phyloP scores from a whole-genome alignment of 1,140 invertebrate genomes.

The Trachymyrmex septentrionalis region DNA sequence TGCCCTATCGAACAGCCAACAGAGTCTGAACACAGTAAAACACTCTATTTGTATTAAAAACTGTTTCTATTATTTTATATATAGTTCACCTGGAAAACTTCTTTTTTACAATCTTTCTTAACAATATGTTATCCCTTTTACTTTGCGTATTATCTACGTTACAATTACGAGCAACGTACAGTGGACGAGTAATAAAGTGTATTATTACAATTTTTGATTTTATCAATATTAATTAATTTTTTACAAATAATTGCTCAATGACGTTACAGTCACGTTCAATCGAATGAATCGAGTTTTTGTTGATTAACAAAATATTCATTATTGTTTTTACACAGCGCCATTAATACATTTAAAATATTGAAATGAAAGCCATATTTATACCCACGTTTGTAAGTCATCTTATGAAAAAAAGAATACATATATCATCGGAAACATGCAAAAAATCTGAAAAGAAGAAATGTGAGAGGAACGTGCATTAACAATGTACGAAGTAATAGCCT shows the following conservation, averaged over 20 bases:
- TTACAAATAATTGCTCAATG: neutral
- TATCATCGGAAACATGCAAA: neutral
- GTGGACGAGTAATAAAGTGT: neutral
- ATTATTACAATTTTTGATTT: neutral
- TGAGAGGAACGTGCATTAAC: slow-evolving; percentile 6
- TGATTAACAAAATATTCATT: neutral
- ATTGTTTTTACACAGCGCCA: neutral
- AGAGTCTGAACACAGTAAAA: neutral
- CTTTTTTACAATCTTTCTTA: neutral
- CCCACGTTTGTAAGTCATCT: neutral
- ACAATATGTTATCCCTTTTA: neutral
- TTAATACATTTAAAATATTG: neutral
- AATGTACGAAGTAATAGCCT: slow-evolving; percentile 7
- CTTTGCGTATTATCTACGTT: neutral
- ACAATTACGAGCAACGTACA: neutral
- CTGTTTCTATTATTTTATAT: neutral
- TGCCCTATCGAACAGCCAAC: slow-evolving; percentile 15
- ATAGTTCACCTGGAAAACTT: neutral
- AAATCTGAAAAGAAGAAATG: neutral
- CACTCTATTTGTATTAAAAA: slow-evolving; percentile 13
- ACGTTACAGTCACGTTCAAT: slow-evolving; percentile 3
- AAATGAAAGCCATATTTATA: neutral
- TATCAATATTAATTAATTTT: neutral
- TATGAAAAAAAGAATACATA: slow-evolving; percentile 1
- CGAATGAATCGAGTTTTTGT: neutral